Evolutionary conservation across 2,113 vertebrate genomes (phyloP).

Genomic region (Poeciliopsis prolifica): DNA sequence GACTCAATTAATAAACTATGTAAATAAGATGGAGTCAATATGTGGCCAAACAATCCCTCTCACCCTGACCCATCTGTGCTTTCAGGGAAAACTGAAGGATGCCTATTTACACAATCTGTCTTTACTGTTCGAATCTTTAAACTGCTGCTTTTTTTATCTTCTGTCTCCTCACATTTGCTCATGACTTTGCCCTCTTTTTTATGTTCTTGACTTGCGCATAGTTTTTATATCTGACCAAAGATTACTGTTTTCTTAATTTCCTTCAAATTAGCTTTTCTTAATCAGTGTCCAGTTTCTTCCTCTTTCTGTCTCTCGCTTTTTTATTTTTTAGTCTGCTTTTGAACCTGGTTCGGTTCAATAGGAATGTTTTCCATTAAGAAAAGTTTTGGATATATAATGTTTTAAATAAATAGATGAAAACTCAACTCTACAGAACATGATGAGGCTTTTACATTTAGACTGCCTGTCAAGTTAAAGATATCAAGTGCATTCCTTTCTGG

Average conservation of each 20-base stretch:
- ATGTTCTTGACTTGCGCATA: constrained; percentile 16
- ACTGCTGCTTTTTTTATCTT: constrained; percentile 13
- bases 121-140: constrained; percentile 4
- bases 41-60: not conserved
- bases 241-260: not conserved
- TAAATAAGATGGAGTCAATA: constrained; percentile 7
- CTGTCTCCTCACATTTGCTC: constrained; percentile 6
- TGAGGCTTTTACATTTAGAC: constrained; percentile 18
- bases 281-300: not conserved
- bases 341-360: constrained; percentile 9
- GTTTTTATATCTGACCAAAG: constrained; percentile 4
- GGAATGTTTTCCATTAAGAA: constrained; percentile 21
- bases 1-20: not conserved
- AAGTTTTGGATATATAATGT: constrained; percentile 48
- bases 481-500: constrained; percentile 13
- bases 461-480: constrained; percentile 12
- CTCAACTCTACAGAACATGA: constrained; percentile 18
- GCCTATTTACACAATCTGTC: not conserved
- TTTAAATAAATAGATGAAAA: constrained; percentile 58
- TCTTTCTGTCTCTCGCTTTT: not conserved
- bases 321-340: constrained; percentile 1
- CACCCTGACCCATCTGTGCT: not conserved
- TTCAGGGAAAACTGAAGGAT: constrained; percentile 16
- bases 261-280: not conserved
- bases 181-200: not conserved